Evolutionary conservation across 64 coral and sea anemone genomes (phyloP), one percentile per base, ranked within the genome.

Genomic region (Actinia equina): DNA sequence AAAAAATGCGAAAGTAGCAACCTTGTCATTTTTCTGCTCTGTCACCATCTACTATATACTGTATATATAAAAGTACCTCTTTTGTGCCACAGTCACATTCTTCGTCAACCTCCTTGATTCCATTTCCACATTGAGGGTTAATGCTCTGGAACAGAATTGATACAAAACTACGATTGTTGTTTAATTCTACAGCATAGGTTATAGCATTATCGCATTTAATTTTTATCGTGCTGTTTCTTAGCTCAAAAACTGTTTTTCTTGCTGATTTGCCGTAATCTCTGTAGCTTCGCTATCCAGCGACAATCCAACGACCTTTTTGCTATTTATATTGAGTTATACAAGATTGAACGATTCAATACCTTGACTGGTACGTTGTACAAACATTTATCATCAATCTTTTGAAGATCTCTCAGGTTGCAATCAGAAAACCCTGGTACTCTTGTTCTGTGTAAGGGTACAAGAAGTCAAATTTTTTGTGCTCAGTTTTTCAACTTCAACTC

Each of bases 391-490:
- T 92, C 85, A 54, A 92, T 92, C 3, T 77, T 79, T 17, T 57
- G 77, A 85, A 92, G 85, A 86, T 92, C 86, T 12, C 80, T 85
- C 55, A 92, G 44, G 77, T 91, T 92, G 64, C 90, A 92, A 55
- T 92, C 85, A 22, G 90, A 92, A 44, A 92, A 92, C 7, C 90
- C 90, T 41, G 90, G 85, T 43, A 92, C 64, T 37, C 90, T 54
- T 41, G 90, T 92, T 80, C 90, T 92, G 62, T 65, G 5, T 1
- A 20, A 14, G 15, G 13, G 13, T 57, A 57, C 46, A 49, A 49
- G 2, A 57, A 2, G 55, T 57, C 11, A 57, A 57, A 57, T 57
- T 2, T 57, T 2, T 57, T 57, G 55, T 4, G 46, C 7, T 49
- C 46, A 49, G 46, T 49, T 4, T 49, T 49, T 49, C 30, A 37